phyloP scores from a whole-genome alignment of 37 sponge, comb jelly and placozoan genomes.

The Agelas oroides region DNA sequence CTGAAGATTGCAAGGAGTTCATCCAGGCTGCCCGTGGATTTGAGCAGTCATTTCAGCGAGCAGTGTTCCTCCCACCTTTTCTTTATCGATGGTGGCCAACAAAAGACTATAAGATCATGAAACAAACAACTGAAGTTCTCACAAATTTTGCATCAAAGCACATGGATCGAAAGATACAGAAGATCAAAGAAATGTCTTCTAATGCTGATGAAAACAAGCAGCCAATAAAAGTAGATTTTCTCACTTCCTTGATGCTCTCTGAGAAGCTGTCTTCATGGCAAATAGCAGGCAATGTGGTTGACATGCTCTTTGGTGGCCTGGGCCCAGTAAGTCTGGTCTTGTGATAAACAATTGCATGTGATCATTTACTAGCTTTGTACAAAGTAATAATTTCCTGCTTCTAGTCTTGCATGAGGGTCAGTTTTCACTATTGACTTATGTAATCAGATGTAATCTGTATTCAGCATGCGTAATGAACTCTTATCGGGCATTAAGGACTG shows the following conservation, averaged over 20 bases:
- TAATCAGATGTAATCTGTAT: too few relatives aligned
- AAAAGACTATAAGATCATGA: slow-evolving; percentile 22
- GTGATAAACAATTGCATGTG: too few relatives aligned
- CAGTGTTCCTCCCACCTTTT: slow-evolving; percentile 6
- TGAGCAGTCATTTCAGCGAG: neutral
- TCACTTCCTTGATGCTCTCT: neutral
- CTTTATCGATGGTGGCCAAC: slow-evolving; percentile 27
- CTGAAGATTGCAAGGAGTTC: slow-evolving; percentile 12
- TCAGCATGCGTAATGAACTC: too few relatives aligned
- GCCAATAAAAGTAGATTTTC: slow-evolving; percentile 10
- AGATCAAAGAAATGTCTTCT: slow-evolving; percentile 2
- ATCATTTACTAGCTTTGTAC: too few relatives aligned
- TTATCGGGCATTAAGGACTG: too few relatives aligned
- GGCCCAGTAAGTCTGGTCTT: too few relatives aligned
- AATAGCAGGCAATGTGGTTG: neutral
- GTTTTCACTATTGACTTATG: too few relatives aligned
- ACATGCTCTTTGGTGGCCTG: neutral
- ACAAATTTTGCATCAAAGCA: neutral
- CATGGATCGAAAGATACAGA: neutral
- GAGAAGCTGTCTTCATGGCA: neutral
- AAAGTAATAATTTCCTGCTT: too few relatives aligned
- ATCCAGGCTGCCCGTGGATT: neutral
- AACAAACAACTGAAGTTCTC: neutral
- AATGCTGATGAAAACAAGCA: neutral
- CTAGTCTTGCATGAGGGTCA: too few relatives aligned